Percentiles rank a stretch among this genome's conserved stretches.
These are phyloP conservation scores for Drosophila picticornis DNA, from an alignment of 2,888 invertebrate genomes.

Conservation along the genomic window DNA sequence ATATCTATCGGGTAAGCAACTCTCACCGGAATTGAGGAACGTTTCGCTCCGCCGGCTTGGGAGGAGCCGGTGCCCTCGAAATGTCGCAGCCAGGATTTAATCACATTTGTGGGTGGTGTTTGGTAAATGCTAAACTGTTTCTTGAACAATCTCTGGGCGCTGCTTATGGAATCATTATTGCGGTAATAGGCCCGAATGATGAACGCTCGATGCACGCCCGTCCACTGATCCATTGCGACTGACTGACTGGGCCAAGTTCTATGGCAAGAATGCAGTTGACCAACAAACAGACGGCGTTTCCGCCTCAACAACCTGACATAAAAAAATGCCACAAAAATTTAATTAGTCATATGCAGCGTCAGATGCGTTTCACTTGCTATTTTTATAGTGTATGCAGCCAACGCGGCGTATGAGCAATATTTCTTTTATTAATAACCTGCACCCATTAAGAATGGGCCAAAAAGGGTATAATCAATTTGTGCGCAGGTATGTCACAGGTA, in stretches of 20 bases:
- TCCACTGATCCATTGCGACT: slow-evolving; percentile 82
- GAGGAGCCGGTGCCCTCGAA: slow-evolving; percentile 81
- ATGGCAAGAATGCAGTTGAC: not conserved
- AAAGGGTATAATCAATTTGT: not conserved
- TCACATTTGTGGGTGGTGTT: slow-evolving; percentile 76
- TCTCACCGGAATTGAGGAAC: slow-evolving; percentile 71
- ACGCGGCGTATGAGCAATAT: slow-evolving; percentile 69
- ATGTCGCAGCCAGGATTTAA: slow-evolving; percentile 79
- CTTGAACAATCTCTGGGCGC: slow-evolving; percentile 79
- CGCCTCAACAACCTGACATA: slow-evolving; percentile 63
- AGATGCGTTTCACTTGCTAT: slow-evolving; percentile 25
- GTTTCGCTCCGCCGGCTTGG: slow-evolving; percentile 55
- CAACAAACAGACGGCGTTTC: slow-evolving; percentile 46
- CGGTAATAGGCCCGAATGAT: slow-evolving; percentile 79
- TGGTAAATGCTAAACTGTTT: slow-evolving; percentile 80
- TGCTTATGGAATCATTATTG: slow-evolving; percentile 78
- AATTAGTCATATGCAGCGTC: slow-evolving; percentile 54
- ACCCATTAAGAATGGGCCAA: rapidly evolving
- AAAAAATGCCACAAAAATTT: slow-evolving; percentile 57
- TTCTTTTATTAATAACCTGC: not conserved
- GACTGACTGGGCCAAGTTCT: slow-evolving; percentile 15
- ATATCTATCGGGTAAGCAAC: no score
- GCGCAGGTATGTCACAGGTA: not conserved
- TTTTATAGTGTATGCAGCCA: slow-evolving; percentile 22
- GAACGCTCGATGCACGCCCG: slow-evolving; percentile 82